Evolutionary conservation across 2,888 invertebrate genomes (phyloP), one percentile per base, ranked within the genome.

Genomic region (Chymomyza procnemis): DNA sequence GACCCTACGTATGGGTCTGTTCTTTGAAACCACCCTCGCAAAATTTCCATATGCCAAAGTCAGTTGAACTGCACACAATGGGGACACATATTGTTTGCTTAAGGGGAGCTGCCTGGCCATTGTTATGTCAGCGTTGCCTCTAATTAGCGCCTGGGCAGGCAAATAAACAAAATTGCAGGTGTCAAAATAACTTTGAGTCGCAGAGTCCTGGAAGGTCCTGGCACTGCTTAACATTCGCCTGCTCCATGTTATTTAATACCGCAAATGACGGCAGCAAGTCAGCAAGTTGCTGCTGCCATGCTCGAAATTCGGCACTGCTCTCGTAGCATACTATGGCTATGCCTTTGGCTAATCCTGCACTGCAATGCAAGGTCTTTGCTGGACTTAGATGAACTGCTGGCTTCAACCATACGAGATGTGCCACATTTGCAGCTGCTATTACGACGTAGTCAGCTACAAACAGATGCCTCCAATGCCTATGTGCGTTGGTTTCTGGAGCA

Each of bases 131-230:
- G 22, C 19, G 50, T 12, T 54, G 19, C 22, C 73, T 80, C 76
- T 85, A 85, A 81, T 81, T 81, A 85, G 50, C 8, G 34, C 34
- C 34, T 69, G 67, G 52, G 57, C 63, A 63, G 57, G 74, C 64
- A 85, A 85, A 85, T 74, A 85, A 69, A 67, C 59, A 22, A 82
- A 81, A 81, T 82, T 78, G 83, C 81, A 85, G 81, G 85, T 81
- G 81, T 85, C 81, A 82, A 68, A 81, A 72, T 63, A 50, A n/a
- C 19, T 41, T 41, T 41, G 34, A 41, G 34, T 12, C 3, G 5
- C 2, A 3, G n/a, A n/a, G n/a, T n/a, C n/a, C n/a, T n/a, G n/a
- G n/a, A n/a, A n/a, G 12, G 34, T 12, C 34, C 12, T 9, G 34
- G 34, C 34, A 12, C 12, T 41, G 9, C 12, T 41, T 41, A 41